Percentiles rank a stretch among this genome's conserved stretches.
Evolutionary conservation across 2,113 vertebrate genomes (phyloP).

Genomic region (Platycercus adscitus): DNA sequence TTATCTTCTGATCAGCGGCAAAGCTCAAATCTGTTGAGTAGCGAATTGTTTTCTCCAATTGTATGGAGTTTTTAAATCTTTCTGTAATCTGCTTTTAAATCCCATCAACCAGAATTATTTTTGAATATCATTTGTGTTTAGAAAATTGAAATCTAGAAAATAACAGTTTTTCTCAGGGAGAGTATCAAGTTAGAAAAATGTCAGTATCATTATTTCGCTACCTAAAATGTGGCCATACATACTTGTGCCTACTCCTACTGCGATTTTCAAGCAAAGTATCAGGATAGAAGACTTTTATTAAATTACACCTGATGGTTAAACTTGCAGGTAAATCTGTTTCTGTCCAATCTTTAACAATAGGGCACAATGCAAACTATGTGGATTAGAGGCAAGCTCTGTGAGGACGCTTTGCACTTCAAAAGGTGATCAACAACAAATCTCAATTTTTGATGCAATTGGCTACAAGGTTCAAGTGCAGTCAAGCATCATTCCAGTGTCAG

Average conservation of each 20-base stretch:
- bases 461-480: not conserved
- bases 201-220: not conserved
- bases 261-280: not conserved
- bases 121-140: not conserved
- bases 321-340: not conserved
- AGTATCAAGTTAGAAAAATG: not conserved
- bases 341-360: not conserved
- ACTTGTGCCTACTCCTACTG: not conserved
- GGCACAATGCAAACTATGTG: not conserved
- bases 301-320: not conserved
- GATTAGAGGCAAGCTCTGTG: not conserved
- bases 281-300: not conserved
- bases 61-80: conserved; percentile 15
- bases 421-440: not conserved
- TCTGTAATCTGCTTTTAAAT: conserved; percentile 13
- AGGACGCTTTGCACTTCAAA: not conserved
- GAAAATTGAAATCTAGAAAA: conserved; percentile 8
- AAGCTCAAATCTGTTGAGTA: not conserved
- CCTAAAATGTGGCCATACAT: not conserved
- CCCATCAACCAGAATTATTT: not conserved
- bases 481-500: not conserved
- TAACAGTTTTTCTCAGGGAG: not conserved
- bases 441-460: not conserved
- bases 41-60: not conserved
- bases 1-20: conserved; percentile 18